phyloP scores from a whole-genome alignment of 2,888 invertebrate species.

The Parasteatoda lunata region DNA sequence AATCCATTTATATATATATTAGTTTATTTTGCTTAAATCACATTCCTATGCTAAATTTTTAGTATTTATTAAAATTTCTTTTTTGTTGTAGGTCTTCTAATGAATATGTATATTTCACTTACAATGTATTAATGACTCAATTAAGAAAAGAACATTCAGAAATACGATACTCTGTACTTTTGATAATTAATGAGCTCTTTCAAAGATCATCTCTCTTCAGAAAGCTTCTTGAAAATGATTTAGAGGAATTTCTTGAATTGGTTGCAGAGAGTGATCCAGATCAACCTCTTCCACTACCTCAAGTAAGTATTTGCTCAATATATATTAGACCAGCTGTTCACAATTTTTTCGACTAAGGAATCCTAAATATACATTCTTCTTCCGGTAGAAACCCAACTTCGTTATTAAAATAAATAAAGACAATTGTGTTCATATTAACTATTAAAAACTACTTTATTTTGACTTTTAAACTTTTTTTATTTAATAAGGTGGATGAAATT shows the following conservation, averaged over 20 bases:
- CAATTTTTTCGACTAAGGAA: too few relatives aligned
- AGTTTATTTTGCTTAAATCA: too few relatives aligned
- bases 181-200: constrained; percentile 77
- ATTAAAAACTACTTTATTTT: too few relatives aligned
- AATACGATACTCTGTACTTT: constrained; percentile 77
- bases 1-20: too few relatives aligned
- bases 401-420: too few relatives aligned
- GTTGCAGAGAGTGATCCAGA: constrained; percentile 76
- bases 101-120: constrained; percentile 75
- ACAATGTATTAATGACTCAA: constrained; percentile 75
- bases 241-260: constrained; percentile 76
- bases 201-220: constrained; percentile 77
- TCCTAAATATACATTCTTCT: too few relatives aligned
- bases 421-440: too few relatives aligned
- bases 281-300: constrained; percentile 77
- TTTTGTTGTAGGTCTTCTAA: constrained; percentile 75
- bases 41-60: background rate
- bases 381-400: too few relatives aligned
- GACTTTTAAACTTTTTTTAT: too few relatives aligned
- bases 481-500: too few relatives aligned
- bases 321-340: too few relatives aligned
- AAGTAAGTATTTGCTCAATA: constrained; percentile 47
- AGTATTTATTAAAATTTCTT: background rate
- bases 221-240: constrained; percentile 74
- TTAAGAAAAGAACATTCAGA: constrained; percentile 77